phyloP scores from a whole-genome alignment of 2,113 vertebrate species.

The Dolichotis patagonum region DNA sequence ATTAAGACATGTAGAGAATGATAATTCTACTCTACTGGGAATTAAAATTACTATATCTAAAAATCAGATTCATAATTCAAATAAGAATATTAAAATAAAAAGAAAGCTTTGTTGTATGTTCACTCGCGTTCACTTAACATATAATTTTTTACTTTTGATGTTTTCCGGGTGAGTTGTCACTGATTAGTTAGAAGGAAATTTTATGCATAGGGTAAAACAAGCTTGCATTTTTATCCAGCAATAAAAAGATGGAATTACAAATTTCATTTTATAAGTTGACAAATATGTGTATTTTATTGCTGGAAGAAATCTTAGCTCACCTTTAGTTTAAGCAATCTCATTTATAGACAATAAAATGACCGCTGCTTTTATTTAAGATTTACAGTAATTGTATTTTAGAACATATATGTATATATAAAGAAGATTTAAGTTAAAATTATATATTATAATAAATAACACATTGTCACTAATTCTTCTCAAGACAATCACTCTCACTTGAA shows the following conservation, averaged over 20 bases:
- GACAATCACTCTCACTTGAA: neutral
- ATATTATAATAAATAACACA: neutral
- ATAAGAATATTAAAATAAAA: neutral
- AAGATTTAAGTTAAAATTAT: neutral
- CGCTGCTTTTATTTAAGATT: neutral
- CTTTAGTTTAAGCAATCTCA: neutral
- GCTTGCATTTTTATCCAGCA: neutral
- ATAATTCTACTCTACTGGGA: neutral
- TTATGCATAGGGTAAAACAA: neutral
- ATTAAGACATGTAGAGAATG: neutral
- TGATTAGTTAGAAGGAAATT: neutral
- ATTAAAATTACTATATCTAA: neutral
- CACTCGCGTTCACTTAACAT: neutral
- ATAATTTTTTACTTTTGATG: neutral
- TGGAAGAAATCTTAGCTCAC: neutral
- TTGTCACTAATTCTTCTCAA: neutral
- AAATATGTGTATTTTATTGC: neutral
- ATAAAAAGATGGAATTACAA: neutral
- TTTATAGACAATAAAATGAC: neutral
- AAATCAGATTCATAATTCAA: constrained; percentile 25
- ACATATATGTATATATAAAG: neutral
- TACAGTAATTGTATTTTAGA: neutral
- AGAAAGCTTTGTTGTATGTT: neutral
- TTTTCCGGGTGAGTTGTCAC: neutral
- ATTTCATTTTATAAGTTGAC: neutral